Evolutionary conservation across 2,888 invertebrate species (phyloP).

Genomic region (Eumerus sabulonum): DNA sequence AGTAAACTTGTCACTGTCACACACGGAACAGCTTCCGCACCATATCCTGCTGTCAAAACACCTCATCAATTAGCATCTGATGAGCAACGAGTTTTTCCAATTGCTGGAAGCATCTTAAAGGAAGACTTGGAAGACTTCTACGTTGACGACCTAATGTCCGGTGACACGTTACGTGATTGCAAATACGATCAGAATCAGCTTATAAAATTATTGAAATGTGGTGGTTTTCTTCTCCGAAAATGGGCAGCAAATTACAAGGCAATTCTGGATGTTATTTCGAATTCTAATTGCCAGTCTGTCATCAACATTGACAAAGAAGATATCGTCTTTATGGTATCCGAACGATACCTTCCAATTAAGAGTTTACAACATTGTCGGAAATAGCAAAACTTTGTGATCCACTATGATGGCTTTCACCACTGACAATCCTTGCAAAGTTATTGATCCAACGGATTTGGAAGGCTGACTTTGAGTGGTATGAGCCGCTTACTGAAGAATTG

Average conservation of each 20-base stretch:
- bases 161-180: not conserved
- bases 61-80: not conserved
- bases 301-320: not conserved
- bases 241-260: constrained; percentile 4
- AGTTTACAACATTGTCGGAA: too few species aligned
- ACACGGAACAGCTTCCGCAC: constrained; percentile 10
- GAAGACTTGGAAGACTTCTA: constrained; percentile 2
- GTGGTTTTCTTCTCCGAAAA: not conserved
- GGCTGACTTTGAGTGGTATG: constrained; percentile 2
- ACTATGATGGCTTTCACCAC: not conserved
- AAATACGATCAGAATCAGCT: not conserved
- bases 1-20: not conserved
- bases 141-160: constrained; percentile 3
- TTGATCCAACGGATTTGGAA: not conserved
- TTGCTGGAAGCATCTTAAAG: constrained; percentile 1
- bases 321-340: too few species aligned
- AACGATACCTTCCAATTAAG: too few species aligned
- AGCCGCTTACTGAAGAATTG: constrained; percentile 4
- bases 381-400: too few species aligned
- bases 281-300: not conserved
- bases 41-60: not conserved
- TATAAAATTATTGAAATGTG: not conserved
- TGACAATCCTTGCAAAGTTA: not conserved
- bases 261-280: not conserved
- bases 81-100: constrained; percentile 2